phyloP scores from a whole-genome alignment of 1,140 invertebrate genomes.

The Heliconius nattereri region DNA sequence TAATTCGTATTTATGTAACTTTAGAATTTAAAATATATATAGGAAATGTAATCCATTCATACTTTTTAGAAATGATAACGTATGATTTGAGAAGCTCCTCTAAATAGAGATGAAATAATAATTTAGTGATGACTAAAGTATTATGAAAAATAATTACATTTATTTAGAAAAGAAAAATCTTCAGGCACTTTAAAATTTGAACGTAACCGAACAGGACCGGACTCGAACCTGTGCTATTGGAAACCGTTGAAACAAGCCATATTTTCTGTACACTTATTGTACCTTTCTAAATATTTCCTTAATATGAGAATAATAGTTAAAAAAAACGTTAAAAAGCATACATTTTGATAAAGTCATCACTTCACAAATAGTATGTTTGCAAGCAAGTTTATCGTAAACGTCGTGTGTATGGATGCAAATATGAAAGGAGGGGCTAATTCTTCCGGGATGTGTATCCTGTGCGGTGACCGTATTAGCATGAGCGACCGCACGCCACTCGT shows the following conservation, averaged over 20 bases:
- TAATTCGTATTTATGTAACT: background rate
- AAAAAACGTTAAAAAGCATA: background rate
- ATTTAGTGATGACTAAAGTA: too few relatives aligned
- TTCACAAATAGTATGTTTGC: background rate
- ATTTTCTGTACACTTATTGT: too few relatives aligned
- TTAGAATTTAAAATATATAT: background rate
- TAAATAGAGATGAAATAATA: too few relatives aligned
- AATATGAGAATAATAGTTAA: background rate
- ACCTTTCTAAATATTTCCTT: too few relatives aligned
- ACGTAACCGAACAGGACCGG: too few relatives aligned
- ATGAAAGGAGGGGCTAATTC: conserved; percentile 58
- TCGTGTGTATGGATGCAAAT: conserved; percentile 29
- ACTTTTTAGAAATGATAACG: too few relatives aligned
- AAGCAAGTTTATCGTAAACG: conserved; percentile 9
- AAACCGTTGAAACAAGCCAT: too few relatives aligned
- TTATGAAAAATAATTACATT: too few relatives aligned
- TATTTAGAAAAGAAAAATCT: too few relatives aligned
- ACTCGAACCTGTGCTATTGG: too few relatives aligned
- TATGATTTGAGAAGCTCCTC: too few relatives aligned
- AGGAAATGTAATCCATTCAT: background rate
- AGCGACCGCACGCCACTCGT: conserved; percentile 46
- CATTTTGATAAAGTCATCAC: background rate
- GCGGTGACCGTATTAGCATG: conserved; percentile 55
- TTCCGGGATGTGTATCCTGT: conserved; percentile 76
- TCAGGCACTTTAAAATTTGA: too few relatives aligned